Percentiles rank a stretch among this genome's conserved stretches.
These are phyloP conservation scores for Gymnobelideus leadbeateri DNA, from an alignment of 2,113 vertebrate species.

Conservation along the genomic window DNA sequence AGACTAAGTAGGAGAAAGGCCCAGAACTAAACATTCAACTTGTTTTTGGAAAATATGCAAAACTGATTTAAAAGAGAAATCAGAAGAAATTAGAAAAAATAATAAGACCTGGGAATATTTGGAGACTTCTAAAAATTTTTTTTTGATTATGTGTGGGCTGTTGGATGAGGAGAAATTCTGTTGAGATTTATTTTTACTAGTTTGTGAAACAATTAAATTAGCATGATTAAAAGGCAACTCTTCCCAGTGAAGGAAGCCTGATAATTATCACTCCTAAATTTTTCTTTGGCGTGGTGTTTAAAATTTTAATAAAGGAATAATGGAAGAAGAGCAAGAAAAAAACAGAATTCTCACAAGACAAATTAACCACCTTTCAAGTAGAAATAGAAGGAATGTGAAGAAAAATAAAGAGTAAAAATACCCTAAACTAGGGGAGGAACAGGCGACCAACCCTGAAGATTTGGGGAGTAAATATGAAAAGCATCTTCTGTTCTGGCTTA, in stretches of 20 bases:
- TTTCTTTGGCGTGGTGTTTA: not conserved
- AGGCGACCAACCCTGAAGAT: not conserved
- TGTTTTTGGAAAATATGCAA: not conserved
- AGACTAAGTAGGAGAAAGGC: not conserved
- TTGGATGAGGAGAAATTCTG: not conserved
- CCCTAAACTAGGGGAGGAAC: not conserved
- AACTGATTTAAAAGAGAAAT: not conserved
- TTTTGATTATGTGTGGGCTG: not conserved
- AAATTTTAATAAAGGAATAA: conserved; percentile 5
- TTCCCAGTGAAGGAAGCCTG: not conserved
- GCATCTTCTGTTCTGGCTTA: not conserved
- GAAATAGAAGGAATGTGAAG: not conserved
- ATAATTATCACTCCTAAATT: conserved; percentile 6
- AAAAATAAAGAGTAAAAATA: not conserved
- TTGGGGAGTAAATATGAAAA: not conserved
- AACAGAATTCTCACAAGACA: not conserved
- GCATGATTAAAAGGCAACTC: conserved; percentile 17
- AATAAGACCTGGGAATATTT: not conserved
- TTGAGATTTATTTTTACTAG: conserved; percentile 10
- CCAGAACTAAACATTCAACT: not conserved
- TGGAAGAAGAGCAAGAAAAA: conserved; percentile 19
- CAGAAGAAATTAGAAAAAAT: not conserved
- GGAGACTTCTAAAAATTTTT: conserved; percentile 14
- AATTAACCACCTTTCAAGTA: not conserved
- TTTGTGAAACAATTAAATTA: conserved; percentile 22